These are phyloP conservation scores for Hiodon tergisus DNA, from an alignment of 2,113 vertebrate genomes.

Conservation along the genomic window DNA sequence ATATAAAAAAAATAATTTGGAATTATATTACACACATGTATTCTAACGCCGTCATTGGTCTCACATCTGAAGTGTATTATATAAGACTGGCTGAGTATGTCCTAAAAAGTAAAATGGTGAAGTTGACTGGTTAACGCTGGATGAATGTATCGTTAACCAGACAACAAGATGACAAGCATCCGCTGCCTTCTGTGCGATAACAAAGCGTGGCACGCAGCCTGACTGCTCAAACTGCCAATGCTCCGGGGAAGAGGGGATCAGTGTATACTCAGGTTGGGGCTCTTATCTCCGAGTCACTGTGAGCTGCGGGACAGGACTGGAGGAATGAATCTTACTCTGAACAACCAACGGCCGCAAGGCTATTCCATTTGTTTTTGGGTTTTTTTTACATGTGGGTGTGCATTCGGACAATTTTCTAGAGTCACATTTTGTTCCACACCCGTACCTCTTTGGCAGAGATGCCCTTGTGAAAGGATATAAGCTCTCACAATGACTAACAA, in stretches of 20 bases:
- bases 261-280: not conserved
- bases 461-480: conserved; percentile 13
- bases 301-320: not conserved
- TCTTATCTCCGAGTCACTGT: not conserved
- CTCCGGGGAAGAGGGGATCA: not conserved
- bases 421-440: not conserved
- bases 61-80: too few relatives aligned
- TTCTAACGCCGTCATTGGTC: too few relatives aligned
- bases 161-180: too few relatives aligned
- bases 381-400: not conserved
- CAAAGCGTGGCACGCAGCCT: not conserved
- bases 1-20: too few relatives aligned
- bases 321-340: not conserved
- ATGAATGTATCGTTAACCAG: too few relatives aligned
- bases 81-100: too few relatives aligned
- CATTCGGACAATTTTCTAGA: not conserved
- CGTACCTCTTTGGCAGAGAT: conserved; percentile 10
- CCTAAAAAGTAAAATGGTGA: too few relatives aligned
- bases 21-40: too few relatives aligned
- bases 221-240: too few relatives aligned
- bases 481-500: not conserved
- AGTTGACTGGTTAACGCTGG: too few relatives aligned
- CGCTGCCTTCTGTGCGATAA: not conserved
- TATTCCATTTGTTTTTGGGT: not conserved
- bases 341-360: not conserved